Conservation (phyloP, 2,113 vertebrate genomes). For the Ptyas mucosa region DNA sequence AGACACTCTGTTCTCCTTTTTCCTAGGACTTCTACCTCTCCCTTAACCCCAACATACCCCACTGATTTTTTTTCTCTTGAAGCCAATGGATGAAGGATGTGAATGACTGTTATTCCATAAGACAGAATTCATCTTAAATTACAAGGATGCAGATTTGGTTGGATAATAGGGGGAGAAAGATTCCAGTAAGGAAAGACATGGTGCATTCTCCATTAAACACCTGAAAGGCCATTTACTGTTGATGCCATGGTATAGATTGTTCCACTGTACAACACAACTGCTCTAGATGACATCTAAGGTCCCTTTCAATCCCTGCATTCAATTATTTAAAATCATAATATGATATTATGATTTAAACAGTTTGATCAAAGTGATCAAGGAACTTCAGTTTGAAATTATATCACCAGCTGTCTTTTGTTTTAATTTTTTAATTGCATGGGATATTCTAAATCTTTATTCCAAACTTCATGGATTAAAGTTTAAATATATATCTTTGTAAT, state of each 20-base stretch:
- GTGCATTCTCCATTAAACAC: neutral
- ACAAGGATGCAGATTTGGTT: neutral
- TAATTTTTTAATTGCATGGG: neutral
- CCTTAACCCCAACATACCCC: neutral
- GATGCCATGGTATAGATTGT: neutral
- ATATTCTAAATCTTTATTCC: neutral
- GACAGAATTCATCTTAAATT: neutral
- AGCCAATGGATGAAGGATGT: neutral
- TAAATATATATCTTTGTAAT: neutral
- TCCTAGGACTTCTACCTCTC: neutral
- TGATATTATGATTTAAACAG: neutral
- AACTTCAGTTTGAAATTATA: neutral
- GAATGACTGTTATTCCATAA: neutral
- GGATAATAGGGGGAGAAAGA: neutral
- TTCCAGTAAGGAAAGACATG: neutral
- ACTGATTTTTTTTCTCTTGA: neutral
- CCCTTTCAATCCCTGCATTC: neutral
- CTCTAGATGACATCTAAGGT: neutral
- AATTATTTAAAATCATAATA: too few relatives aligned
- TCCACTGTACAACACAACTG: neutral
- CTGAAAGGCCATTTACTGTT: neutral
- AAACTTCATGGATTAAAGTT: neutral
- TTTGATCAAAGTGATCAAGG: neutral
- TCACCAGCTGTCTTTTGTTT: neutral
- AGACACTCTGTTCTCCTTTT: neutral